Evolutionary conservation across 2,113 vertebrate species (phyloP).

Genomic region (Eira barbara): DNA sequence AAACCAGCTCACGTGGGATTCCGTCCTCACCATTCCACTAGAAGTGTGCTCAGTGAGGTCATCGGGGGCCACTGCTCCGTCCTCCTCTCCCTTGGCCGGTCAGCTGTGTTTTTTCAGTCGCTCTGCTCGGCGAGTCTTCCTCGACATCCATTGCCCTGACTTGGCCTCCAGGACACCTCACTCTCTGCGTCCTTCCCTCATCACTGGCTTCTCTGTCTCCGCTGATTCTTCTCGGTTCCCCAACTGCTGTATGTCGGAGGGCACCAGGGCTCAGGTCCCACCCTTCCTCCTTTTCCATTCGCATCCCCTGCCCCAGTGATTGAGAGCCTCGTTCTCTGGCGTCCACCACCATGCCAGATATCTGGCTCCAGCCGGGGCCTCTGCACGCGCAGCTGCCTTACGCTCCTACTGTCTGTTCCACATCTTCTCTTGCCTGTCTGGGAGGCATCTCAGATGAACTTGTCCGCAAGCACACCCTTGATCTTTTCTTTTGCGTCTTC

Average conservation of each 20-base stretch:
- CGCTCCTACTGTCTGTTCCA: fast-evolving
- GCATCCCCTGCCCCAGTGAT: not conserved
- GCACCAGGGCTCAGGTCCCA: not conserved
- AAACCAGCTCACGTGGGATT: fast-evolving
- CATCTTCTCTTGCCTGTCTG: not conserved
- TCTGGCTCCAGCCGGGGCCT: not conserved
- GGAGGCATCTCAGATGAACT: not conserved
- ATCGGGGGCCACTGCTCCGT: not conserved
- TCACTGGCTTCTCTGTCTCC: not conserved
- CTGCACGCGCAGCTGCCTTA: fast-evolving
- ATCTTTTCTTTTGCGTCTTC: not conserved
- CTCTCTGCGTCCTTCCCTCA: not conserved
- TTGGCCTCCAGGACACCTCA: not conserved
- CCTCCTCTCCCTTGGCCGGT: too few relatives aligned
- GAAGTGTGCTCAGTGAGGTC: not conserved
- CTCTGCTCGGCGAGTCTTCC: not conserved
- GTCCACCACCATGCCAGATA: not conserved
- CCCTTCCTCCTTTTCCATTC: not conserved
- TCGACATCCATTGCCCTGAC: too few relatives aligned
- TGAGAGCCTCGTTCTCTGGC: not conserved
- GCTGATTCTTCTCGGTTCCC: not conserved
- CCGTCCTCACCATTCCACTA: too few relatives aligned
- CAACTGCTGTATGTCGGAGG: not conserved
- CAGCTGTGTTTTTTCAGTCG: fast-evolving
- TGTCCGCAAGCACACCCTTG: not conserved